Evolutionary conservation across 2,797 vertebrate genomes (phyloP).

Genomic region (Nyctibius grandis): DNA sequence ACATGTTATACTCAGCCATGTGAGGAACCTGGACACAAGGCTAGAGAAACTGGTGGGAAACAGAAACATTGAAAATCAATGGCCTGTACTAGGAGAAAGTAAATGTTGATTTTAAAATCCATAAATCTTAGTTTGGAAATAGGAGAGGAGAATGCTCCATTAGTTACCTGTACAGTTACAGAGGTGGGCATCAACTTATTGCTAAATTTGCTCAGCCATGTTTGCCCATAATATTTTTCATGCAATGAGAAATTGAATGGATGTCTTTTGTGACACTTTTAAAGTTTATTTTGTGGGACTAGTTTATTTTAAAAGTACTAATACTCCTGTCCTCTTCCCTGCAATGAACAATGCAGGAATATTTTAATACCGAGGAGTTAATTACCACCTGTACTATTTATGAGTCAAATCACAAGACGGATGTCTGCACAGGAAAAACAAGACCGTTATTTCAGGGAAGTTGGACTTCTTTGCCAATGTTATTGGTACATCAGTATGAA

Average conservation of each 20-base stretch:
- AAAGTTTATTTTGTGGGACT: neutral
- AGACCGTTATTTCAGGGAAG: neutral
- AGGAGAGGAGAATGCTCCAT: neutral
- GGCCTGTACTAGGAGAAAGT: neutral
- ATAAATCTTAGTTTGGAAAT: neutral
- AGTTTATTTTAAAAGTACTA: conserved; percentile 28
- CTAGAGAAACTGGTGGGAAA: neutral
- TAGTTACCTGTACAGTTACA: neutral
- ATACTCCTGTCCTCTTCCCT: neutral
- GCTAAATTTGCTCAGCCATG: neutral
- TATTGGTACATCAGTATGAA: neutral
- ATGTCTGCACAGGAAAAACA: neutral
- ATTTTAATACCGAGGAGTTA: conserved; percentile 41
- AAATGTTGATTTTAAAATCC: neutral
- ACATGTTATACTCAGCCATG: neutral
- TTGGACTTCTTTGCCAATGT: neutral
- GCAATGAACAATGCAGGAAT: conserved; percentile 20
- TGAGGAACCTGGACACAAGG: neutral
- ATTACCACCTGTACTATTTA: conserved; percentile 30
- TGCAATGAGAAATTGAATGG: neutral
- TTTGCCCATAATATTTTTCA: neutral
- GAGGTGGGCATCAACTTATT: neutral
- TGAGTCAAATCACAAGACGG: neutral
- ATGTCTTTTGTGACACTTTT: neutral
- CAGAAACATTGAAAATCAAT: neutral